A percentile compares a stretch with the other conserved stretches of the same genome.
Evolutionary conservation across 2,113 vertebrate species (phyloP).

Genomic region (Felis chaus): DNA sequence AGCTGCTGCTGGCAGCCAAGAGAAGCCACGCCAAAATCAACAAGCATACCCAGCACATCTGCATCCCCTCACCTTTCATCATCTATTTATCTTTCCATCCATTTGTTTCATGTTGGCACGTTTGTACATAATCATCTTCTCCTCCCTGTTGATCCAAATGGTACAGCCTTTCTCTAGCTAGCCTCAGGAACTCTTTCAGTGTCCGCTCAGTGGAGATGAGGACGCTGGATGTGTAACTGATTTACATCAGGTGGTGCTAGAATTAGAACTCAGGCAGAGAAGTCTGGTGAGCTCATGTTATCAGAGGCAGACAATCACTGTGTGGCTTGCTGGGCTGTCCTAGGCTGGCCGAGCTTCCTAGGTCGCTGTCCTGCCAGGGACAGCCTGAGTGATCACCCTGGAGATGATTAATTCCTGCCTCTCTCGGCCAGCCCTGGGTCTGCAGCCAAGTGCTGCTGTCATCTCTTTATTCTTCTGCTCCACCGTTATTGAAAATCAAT

Average conservation of each 20-base stretch:
- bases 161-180: not conserved
- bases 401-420: constrained; percentile 69
- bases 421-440: not conserved
- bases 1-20: not conserved
- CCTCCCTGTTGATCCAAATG: not conserved
- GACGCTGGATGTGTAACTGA: not conserved
- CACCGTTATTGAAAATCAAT: constrained; percentile 81
- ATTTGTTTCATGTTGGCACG: not conserved
- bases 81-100: not conserved
- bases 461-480: constrained; percentile 73
- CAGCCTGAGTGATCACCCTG: constrained; percentile 31
- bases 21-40: not conserved
- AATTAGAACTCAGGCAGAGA: not conserved
- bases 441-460: constrained; percentile 71
- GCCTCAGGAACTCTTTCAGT: not conserved
- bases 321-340: not conserved
- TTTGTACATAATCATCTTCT: not conserved
- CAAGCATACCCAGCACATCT: not conserved
- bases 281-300: not conserved
- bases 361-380: constrained; percentile 25
- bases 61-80: not conserved
- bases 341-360: not conserved
- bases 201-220: not conserved
- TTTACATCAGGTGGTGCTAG: not conserved
- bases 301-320: not conserved